These are phyloP conservation scores for Atethmia centrago DNA, from an alignment of 2,888 invertebrate species.

Conservation along the genomic window DNA sequence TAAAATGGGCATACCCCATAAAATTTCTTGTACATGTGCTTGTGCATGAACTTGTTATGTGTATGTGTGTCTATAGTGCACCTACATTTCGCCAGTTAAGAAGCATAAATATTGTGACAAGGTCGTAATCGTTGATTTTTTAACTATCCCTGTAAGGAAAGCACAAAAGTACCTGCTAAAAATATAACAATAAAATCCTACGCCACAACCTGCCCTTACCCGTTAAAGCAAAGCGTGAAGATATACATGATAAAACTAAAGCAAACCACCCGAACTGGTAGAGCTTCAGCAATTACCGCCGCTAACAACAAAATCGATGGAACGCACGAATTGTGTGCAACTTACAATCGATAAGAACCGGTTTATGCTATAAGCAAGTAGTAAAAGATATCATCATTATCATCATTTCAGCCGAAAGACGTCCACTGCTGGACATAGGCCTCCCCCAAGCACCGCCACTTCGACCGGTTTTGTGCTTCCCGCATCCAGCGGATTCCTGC, in stretches of 20 bases:
- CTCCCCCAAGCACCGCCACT: too few relatives aligned
- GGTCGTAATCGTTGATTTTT: not conserved
- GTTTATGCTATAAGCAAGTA: conserved; percentile 13
- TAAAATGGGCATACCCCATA: too few relatives aligned
- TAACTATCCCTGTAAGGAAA: not conserved
- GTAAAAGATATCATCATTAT: too few relatives aligned
- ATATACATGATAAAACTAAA: not conserved
- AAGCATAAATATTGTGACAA: not conserved
- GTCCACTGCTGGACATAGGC: too few relatives aligned
- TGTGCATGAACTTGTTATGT: too few relatives aligned
- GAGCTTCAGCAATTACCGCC: conserved; percentile 29
- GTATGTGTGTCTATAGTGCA: too few relatives aligned
- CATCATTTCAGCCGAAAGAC: too few relatives aligned
- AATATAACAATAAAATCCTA: not conserved
- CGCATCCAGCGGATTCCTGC: too few relatives aligned
- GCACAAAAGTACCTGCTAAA: not conserved
- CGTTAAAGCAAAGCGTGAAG: not conserved
- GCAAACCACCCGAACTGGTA: conserved; percentile 9
- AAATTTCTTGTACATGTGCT: too few relatives aligned
- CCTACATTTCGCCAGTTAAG: too few relatives aligned
- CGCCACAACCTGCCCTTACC: not conserved
- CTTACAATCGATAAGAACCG: conserved; percentile 45
- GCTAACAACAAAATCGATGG: conserved; percentile 51
- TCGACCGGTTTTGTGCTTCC: too few relatives aligned
- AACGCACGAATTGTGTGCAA: conserved; percentile 45